Evolutionary conservation across 2,113 vertebrate genomes (phyloP), one percentile per base, ranked within the genome.

Genomic region (Rhodinocichla rosea): DNA sequence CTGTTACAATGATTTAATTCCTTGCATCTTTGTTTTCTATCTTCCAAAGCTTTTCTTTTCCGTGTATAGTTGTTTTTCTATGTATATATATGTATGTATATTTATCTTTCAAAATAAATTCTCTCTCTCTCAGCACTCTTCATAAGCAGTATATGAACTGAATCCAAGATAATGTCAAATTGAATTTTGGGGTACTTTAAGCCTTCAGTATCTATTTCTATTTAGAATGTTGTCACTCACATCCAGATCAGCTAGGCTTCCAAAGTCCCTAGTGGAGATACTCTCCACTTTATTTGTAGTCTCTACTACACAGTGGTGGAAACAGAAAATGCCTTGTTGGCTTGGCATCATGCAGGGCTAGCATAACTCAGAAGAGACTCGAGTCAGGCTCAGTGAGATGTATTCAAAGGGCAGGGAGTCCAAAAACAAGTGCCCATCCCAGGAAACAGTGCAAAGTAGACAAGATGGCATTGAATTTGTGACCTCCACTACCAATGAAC

Each of bases 71-170:
- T 69, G 11, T 44, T 50, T 83, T 44, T 40, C 5, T 49, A 26
- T n/a, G 6, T 62, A 27, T 56, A 23, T 44, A 11, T 40, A 17
- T 0, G 0, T 40, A 22, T 20, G 5, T 27, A 40, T 13, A 13
- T 71, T 32, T 68, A 17, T 35, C 23, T 89, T 89, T 78, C 23
- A 75, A 91, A 84, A 65, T 15, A 33, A 45, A 76, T 81, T 80
- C 13, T 67, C 6, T 45, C 5, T 39, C 23, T 47, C 28, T 81
- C 3, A 9, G 7, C 13, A 39, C 75, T 75, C 42, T 70, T 84
- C 30, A 64, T 39, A 84, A 65, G 7, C 47, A 42, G 7, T 37
- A 37, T 37, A 60, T 44, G 5, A 85, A 67, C 16, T 44, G 59
- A 80, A 88, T 55, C 10, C n/a, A 57, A 60, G 60, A 65, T 65